Evolutionary conservation across 2,888 invertebrate species (phyloP).

Genomic region (Lacanobia wlatinum): DNA sequence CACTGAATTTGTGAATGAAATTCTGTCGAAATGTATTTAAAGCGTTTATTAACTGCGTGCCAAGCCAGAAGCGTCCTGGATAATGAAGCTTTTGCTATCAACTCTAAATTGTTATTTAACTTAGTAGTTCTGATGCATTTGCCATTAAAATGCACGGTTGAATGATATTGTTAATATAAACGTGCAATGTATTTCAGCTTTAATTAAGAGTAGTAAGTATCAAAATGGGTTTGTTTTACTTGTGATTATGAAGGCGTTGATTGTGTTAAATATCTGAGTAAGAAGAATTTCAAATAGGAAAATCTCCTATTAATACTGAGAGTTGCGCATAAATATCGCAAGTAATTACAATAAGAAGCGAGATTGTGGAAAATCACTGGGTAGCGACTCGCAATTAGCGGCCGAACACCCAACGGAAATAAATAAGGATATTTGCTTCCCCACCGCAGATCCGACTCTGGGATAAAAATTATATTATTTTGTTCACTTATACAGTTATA

Average conservation of each 20-base stretch:
- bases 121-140: conserved; percentile 69
- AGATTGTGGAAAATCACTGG: conserved; percentile 88
- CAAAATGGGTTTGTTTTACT: conserved; percentile 41
- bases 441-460: conserved; percentile 74
- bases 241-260: conserved; percentile 27
- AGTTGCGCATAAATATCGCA: conserved; percentile 78
- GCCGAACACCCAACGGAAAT: conserved; percentile 88
- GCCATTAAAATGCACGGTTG: conserved; percentile 66
- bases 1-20: conserved; percentile 73
- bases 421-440: conserved; percentile 87
- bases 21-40: conserved; percentile 76
- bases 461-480: conserved; percentile 84
- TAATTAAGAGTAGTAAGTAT: conserved; percentile 44
- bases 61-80: conserved; percentile 70
- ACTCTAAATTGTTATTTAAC: conserved; percentile 76
- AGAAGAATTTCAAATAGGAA: conserved; percentile 56
- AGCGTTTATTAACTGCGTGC: conserved; percentile 74
- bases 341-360: conserved; percentile 83
- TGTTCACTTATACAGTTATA: conserved; percentile 66
- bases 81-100: conserved; percentile 74
- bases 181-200: conserved; percentile 54
- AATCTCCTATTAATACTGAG: conserved; percentile 68
- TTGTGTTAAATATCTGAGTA: conserved; percentile 31
- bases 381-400: conserved; percentile 87
- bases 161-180: conserved; percentile 60